phyloP scores from a whole-genome alignment of 2,797 vertebrate species.

The Anableps anableps region DNA sequence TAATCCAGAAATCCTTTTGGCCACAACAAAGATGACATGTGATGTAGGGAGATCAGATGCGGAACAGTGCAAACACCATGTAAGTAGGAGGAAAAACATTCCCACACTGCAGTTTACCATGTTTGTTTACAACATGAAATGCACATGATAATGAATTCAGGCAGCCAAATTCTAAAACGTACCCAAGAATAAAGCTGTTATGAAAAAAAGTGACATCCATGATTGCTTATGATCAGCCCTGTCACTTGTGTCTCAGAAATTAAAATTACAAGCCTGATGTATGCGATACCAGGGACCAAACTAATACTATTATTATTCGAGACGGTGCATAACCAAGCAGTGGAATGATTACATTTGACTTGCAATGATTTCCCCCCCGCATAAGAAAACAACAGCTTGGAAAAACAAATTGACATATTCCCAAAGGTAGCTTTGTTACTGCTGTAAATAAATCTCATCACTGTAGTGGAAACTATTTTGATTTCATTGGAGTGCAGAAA shows the following conservation, averaged over 20 bases:
- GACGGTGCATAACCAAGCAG: slow-evolving; percentile 73
- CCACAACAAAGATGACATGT: slow-evolving; percentile 70
- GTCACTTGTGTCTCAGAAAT: slow-evolving; percentile 69
- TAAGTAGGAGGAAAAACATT: slow-evolving; percentile 63
- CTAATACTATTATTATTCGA: slow-evolving; percentile 79
- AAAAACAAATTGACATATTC: slow-evolving; percentile 76
- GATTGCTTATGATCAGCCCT: slow-evolving; percentile 73
- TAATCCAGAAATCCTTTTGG: slow-evolving; percentile 74
- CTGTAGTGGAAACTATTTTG: slow-evolving; percentile 69
- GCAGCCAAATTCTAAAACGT: slow-evolving; percentile 66
- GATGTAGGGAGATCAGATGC: slow-evolving; percentile 63
- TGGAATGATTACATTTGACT: slow-evolving; percentile 83
- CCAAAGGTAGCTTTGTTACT: slow-evolving; percentile 69
- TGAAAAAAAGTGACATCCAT: slow-evolving; percentile 45
- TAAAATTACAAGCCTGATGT: slow-evolving; percentile 71
- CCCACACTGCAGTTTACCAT: slow-evolving; percentile 57
- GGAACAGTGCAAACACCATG: slow-evolving; percentile 42
- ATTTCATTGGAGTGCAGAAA: slow-evolving; percentile 71
- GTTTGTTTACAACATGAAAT: slow-evolving; percentile 68
- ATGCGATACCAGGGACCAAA: slow-evolving; percentile 66
- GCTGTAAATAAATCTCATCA: slow-evolving; percentile 74
- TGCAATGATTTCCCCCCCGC: slow-evolving; percentile 72
- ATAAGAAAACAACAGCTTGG: slow-evolving; percentile 74
- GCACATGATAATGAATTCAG: slow-evolving; percentile 68
- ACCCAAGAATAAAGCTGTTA: slow-evolving; percentile 70